phyloP scores from a whole-genome alignment of 2,888 invertebrate genomes.

The Drosophila kuntzei region DNA sequence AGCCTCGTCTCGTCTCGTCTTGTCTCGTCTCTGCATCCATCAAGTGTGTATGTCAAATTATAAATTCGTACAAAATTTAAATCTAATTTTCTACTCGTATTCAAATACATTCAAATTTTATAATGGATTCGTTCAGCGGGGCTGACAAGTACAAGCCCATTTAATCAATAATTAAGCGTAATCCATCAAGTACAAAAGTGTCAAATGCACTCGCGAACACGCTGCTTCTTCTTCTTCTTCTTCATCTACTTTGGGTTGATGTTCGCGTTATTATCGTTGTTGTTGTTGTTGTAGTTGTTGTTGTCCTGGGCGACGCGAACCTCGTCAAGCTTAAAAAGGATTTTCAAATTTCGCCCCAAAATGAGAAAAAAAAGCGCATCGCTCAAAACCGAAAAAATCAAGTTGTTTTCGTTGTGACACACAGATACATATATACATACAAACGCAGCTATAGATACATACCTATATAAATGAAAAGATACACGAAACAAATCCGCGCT shows the following conservation, averaged over 20 bases:
- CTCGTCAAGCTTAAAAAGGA: slow-evolving; percentile 54
- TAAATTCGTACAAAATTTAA: slow-evolving; percentile 69
- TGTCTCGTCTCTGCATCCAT: slow-evolving; percentile 56
- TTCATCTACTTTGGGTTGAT: not conserved
- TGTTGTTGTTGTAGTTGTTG: not conserved
- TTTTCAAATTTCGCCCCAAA: slow-evolving; percentile 37
- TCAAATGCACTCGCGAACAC: slow-evolving; percentile 84
- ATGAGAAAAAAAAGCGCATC: slow-evolving; percentile 60
- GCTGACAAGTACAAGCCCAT: slow-evolving; percentile 78
- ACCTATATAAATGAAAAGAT: slow-evolving; percentile 39
- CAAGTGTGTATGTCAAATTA: slow-evolving; percentile 69
- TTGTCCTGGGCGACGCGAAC: slow-evolving; percentile 18
- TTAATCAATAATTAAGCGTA: slow-evolving; percentile 85
- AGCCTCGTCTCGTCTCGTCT: not conserved
- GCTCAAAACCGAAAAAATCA: slow-evolving; percentile 63
- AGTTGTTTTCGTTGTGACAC: slow-evolving; percentile 67
- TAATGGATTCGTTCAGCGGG: slow-evolving; percentile 68
- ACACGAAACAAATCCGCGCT: slow-evolving; percentile 77
- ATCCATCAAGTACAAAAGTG: slow-evolving; percentile 85
- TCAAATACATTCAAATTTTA: slow-evolving; percentile 47
- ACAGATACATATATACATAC: slow-evolving; percentile 23
- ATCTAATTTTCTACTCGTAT: slow-evolving; percentile 70
- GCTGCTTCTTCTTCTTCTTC: not conserved
- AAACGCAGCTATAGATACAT: slow-evolving; percentile 6
- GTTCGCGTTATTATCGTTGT: not conserved